Conservation (phyloP, 2,888 invertebrate species). For the Hydrotaea cyrtoneurina region DNA sequence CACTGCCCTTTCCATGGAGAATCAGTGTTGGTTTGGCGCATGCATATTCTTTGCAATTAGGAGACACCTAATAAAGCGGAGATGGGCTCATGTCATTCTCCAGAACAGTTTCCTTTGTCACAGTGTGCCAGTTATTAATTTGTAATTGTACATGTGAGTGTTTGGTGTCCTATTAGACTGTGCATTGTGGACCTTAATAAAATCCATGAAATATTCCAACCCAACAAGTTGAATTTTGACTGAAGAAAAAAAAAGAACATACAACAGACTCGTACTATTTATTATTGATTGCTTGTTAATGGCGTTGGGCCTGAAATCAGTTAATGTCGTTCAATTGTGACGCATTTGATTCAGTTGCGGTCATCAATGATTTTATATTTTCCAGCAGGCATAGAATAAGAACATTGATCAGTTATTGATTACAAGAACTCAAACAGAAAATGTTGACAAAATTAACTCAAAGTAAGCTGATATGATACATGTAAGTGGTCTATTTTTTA, state of each 20-base stretch:
- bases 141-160: background rate
- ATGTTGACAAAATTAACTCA: no score
- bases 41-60: background rate
- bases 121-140: background rate
- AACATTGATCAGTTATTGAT: background rate
- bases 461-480: no score
- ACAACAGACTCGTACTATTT: background rate
- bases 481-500: no score
- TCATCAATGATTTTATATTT: background rate
- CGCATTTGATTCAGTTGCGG: background rate
- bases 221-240: background rate
- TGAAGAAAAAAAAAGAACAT: background rate
- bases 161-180: background rate
- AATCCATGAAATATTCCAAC: background rate
- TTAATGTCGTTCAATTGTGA: background rate
- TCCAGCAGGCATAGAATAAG: background rate
- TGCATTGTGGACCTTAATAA: background rate
- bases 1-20: background rate
- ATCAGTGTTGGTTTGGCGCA: background rate
- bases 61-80: background rate
- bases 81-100: background rate
- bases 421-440: no score
- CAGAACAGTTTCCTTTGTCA: background rate
- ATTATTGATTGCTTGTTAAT: constrained; percentile 8
- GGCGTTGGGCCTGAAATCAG: no score